Base-by-base conservation (phyloP, 2,113 vertebrate genomes). In the Vulpes vulpes region DNA sequence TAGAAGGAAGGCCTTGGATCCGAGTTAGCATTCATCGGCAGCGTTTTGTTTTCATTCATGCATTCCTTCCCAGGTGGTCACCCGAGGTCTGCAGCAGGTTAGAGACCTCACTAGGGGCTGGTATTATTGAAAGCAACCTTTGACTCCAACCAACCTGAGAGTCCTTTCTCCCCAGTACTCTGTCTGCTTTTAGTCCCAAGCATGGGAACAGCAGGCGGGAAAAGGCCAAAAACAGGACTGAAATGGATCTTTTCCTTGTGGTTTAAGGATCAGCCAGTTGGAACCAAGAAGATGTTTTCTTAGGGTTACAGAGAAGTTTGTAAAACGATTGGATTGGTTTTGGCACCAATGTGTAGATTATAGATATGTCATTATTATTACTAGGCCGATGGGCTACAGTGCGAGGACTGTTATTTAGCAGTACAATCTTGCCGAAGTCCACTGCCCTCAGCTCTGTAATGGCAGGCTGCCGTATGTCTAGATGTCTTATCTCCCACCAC, bases 301-400 rank as follows among this genome's bases (percentile, higher is more conserved):
- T 98, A 98, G 98, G 94, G 97, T 98, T 94, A 91, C 86, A 98
- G 95, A 98, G 94, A 98, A 98, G 96, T 98, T 64, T 97, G 98
- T 98, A 98, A 98, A 98, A 94, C 78, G 97, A 95, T 97, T 98
- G 89, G 97, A 98, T 98, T 99, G 96, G 98, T 99, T 99, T 98
- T 98, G 98, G 98, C 98, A 93, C 86, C 59, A 87, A 83, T 67
- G 64, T 73, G 78, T 32, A 85, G 94, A 94, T 98, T 95, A 93
- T 88, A 98, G 98, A 98, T 98, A 96, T 96, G 57, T 93, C 92
- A 91, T 97, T 97, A 96, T 93, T 95, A 95, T 96, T 96, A 89
- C 91, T 95, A 51, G 97, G 62, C 71, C 79, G 62, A 95, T 88
- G 79, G 74, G 83, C 95, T 96, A 35, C 64, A 79, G 59, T 89